These are phyloP conservation scores for Eilema griseolum DNA, from an alignment of 2,888 invertebrate species.

Conservation along the genomic window DNA sequence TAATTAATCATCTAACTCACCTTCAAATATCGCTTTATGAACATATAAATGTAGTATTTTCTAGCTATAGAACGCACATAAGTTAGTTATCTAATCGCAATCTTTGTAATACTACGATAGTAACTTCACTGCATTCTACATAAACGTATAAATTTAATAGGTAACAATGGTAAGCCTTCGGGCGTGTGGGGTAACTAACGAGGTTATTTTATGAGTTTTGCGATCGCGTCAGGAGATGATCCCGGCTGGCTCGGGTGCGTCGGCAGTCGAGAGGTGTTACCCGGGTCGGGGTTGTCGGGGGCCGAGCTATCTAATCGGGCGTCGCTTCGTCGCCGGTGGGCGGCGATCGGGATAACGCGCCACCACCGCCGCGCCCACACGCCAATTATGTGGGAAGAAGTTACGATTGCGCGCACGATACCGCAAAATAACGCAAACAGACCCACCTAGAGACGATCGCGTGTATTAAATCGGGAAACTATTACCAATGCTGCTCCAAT, in stretches of 20 bases:
- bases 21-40: constrained; percentile 72
- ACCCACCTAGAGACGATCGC: constrained; percentile 71
- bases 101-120: not conserved
- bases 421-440: constrained; percentile 74
- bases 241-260: constrained; percentile 51
- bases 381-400: constrained; percentile 87
- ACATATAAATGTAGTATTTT: constrained; percentile 64
- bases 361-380: constrained; percentile 81
- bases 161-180: constrained; percentile 40
- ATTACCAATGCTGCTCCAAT: constrained; percentile 76
- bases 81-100: not conserved
- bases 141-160: constrained; percentile 41
- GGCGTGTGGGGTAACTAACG: constrained; percentile 50
- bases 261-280: constrained; percentile 68
- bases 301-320: constrained; percentile 80
- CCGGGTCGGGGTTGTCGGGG: constrained; percentile 73
- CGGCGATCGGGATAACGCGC: constrained; percentile 82
- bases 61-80: constrained; percentile 59
- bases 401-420: constrained; percentile 81
- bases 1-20: constrained; percentile 68
- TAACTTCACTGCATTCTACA: constrained; percentile 22
- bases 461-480: constrained; percentile 76
- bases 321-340: constrained; percentile 82
- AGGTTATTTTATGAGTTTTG: constrained; percentile 57
- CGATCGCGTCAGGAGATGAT: constrained; percentile 59